Evolutionary conservation across 2,113 vertebrate genomes (phyloP), one percentile per base, ranked within the genome.

Genomic region (Syngnathus typhle): DNA sequence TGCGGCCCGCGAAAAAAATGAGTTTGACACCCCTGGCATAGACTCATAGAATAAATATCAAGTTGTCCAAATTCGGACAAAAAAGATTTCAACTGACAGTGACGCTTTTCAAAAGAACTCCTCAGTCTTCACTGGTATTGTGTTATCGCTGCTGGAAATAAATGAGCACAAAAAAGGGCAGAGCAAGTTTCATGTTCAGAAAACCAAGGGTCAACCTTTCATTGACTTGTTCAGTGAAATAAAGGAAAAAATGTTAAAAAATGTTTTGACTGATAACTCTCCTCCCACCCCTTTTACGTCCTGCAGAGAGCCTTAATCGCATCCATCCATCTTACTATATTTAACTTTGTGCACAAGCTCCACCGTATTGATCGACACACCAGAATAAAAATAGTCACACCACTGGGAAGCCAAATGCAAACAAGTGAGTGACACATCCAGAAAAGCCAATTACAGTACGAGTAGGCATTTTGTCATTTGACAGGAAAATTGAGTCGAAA

Each of bases 311-410:
- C 39, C 54, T 68, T 82, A 84, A 85, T 75, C 83, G 75, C 75
- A 76, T 64, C 81, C 77, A 87, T 88, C 83, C 74, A 78, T 89
- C 82, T 85, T 70, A 77, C 75, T 78, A 78, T 78, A 80, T 88
- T 84, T 79, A 84, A 80, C 68, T 74, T 80, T 60, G 56, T 72
- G 67, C 78, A 65, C 84, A 18, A 59, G 70, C 66, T 19, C 60
- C 44, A 60, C 61, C 27, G 65, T 82, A 84, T 81, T 76, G 81
- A 89, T 83, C 78, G 77, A 68, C 49, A 52, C 75, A 62, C 64
- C 55, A 72, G 46, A 70, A 65, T 76, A 69, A 72, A 73, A 73
- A 80, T 68, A 74, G 38, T 76, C 69, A 74, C 63, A 43, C 52
- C 39, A 47, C 44, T 1, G 60, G 18, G 74, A 78, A 67, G 67